Percentiles rank a stretch among this genome's conserved stretches.
Evolutionary conservation across 2,797 vertebrate genomes (phyloP).

Genomic region (Poliocrania exsul): DNA sequence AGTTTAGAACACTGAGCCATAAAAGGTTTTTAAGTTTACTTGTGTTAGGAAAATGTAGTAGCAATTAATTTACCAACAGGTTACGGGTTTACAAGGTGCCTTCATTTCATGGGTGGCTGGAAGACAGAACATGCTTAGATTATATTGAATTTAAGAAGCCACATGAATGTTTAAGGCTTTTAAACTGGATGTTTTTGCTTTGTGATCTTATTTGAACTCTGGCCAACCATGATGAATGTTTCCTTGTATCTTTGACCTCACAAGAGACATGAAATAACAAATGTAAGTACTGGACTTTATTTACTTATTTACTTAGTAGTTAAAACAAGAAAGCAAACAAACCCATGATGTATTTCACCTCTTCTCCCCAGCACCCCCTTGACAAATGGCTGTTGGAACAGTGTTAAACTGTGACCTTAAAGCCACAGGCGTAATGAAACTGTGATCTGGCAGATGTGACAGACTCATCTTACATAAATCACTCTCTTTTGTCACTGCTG

Average conservation of each 20-base stretch:
- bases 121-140: not conserved
- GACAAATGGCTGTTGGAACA: slow-evolving; percentile 52
- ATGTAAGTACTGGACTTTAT: slow-evolving; percentile 22
- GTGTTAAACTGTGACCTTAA: slow-evolving; percentile 47
- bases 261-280: slow-evolving; percentile 19
- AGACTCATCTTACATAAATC: slow-evolving; percentile 71
- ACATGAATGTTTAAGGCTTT: not conserved
- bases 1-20: slow-evolving; percentile 3
- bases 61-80: slow-evolving; percentile 39
- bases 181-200: not conserved
- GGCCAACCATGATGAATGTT: not conserved
- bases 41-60: slow-evolving; percentile 1
- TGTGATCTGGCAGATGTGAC: slow-evolving; percentile 72
- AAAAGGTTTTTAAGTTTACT: slow-evolving; percentile 24
- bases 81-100: slow-evolving; percentile 7
- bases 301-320: slow-evolving; percentile 52
- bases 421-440: slow-evolving; percentile 48
- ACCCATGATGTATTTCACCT: slow-evolving; percentile 12
- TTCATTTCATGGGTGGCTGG: slow-evolving; percentile 58
- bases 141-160: slow-evolving; percentile 3
- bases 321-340: slow-evolving; percentile 52
- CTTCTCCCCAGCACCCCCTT: not conserved
- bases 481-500: slow-evolving; percentile 70
- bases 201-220: slow-evolving; percentile 9
- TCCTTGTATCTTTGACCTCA: slow-evolving; percentile 31